phyloP scores from a whole-genome alignment of 1,140 invertebrate genomes.

The Acromyrmex charruanus region DNA sequence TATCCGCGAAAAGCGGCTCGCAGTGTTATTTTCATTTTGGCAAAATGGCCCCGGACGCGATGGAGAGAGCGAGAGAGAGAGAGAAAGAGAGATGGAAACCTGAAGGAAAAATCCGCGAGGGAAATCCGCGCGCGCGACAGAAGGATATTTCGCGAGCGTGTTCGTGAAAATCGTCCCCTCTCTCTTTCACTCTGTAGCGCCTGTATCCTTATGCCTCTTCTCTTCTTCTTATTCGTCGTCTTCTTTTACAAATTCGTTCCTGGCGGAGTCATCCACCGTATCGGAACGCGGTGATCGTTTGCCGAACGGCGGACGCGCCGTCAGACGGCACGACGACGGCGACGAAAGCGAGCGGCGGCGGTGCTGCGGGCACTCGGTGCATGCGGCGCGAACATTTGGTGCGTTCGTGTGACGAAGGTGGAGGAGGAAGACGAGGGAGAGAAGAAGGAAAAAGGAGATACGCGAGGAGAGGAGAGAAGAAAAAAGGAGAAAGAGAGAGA shows the following conservation, averaged over 20 bases:
- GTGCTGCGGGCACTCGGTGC: constrained; percentile 61
- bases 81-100: not conserved
- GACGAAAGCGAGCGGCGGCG: constrained; percentile 55
- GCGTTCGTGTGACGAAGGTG: constrained; percentile 49
- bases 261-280: constrained; percentile 69
- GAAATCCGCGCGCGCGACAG: not conserved
- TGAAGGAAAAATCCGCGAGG: not conserved
- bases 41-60: constrained; percentile 51
- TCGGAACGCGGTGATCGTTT: constrained; percentile 63
- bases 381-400: constrained; percentile 70
- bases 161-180: not conserved
- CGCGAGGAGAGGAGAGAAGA: constrained; percentile 13
- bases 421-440: not conserved
- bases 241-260: constrained; percentile 58
- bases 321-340: constrained; percentile 68
- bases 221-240: constrained; percentile 25
- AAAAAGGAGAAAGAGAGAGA: constrained; percentile 20
- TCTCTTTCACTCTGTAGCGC: not conserved
- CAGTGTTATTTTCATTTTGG: constrained; percentile 72
- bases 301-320: constrained; percentile 65
- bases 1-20: constrained; percentile 26
- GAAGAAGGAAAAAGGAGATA: not conserved
- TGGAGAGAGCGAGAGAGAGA: not conserved
- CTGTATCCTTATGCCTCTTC: not conserved
- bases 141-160: constrained; percentile 17